phyloP scores from a whole-genome alignment of 2,113 vertebrate species.

The Beaufortia kweichowensis region DNA sequence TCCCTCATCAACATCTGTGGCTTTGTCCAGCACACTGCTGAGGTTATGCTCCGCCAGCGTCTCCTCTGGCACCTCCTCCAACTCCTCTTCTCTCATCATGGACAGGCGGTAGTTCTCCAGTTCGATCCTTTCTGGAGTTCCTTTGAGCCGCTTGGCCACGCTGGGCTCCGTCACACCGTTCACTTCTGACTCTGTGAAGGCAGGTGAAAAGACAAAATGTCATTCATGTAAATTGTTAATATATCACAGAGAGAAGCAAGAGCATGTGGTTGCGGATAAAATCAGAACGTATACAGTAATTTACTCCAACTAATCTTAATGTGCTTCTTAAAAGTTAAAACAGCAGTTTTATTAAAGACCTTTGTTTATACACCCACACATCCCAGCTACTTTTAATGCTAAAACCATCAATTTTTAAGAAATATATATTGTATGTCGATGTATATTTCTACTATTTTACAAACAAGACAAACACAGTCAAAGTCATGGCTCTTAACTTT shows the following conservation, averaged over 20 bases:
- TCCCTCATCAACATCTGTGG: slow-evolving; percentile 79
- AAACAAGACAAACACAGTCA: slow-evolving; percentile 48
- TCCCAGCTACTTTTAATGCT: background rate
- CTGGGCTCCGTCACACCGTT: slow-evolving; percentile 90
- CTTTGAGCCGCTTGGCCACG: slow-evolving; percentile 85
- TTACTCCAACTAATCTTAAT: background rate
- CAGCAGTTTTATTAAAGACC: background rate
- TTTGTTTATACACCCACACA: background rate
- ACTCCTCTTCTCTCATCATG: slow-evolving; percentile 84
- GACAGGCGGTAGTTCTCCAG: slow-evolving; percentile 95
- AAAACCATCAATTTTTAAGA: background rate
- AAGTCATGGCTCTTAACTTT: slow-evolving; percentile 25
- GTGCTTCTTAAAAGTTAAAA: background rate
- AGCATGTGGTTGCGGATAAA: background rate
- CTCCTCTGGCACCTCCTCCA: slow-evolving; percentile 96
- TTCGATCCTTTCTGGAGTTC: slow-evolving; percentile 93
- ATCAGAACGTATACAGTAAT: background rate
- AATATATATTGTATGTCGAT: background rate
- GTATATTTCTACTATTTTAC: background rate
- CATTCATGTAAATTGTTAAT: background rate
- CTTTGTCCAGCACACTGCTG: slow-evolving; percentile 91
- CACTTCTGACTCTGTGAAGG: slow-evolving; percentile 72
- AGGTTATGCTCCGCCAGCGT: slow-evolving; percentile 95
- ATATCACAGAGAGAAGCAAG: background rate
- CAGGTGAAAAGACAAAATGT: background rate